Conservation (phyloP, 2,888 invertebrate species). For the Gryllus longicercus region DNA sequence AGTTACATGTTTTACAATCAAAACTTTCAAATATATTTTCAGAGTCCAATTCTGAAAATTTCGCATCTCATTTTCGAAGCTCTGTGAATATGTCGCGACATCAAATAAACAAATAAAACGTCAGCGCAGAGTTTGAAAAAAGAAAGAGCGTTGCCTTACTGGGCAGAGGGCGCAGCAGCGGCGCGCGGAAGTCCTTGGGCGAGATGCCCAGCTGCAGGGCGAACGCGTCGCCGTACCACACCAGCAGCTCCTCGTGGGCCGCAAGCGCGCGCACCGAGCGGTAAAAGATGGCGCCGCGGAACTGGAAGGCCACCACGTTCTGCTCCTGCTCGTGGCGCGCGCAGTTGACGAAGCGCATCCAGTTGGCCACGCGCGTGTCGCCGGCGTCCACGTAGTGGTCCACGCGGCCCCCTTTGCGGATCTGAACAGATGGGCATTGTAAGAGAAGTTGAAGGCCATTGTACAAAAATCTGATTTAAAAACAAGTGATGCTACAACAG, state of each 20-base stretch:
- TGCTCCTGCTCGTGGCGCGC: conserved; percentile 52
- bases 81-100: no score
- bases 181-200: conserved; percentile 21
- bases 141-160: conserved; percentile 20
- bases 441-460: no score
- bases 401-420: conserved; percentile 21
- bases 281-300: conserved; percentile 54
- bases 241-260: conserved; percentile 47
- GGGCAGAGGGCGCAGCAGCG: background rate
- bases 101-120: no score
- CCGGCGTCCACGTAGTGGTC: conserved; percentile 48
- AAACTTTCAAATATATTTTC: no score
- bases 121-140: no score
- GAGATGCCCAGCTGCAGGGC: conserved; percentile 45
- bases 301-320: conserved; percentile 57
- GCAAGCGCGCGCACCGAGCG: conserved; percentile 45
- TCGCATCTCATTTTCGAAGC: no score
- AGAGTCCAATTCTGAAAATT: no score
- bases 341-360: conserved; percentile 59
- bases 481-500: no score
- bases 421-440: background rate
- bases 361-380: conserved; percentile 50
- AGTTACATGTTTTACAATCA: no score
- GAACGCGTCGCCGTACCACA: conserved; percentile 48
- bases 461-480: no score